A percentile compares a stretch with the other conserved stretches of the same genome.
phyloP scores from a whole-genome alignment of 2,113 vertebrate genomes.

The Cyprinodon tularosa region DNA sequence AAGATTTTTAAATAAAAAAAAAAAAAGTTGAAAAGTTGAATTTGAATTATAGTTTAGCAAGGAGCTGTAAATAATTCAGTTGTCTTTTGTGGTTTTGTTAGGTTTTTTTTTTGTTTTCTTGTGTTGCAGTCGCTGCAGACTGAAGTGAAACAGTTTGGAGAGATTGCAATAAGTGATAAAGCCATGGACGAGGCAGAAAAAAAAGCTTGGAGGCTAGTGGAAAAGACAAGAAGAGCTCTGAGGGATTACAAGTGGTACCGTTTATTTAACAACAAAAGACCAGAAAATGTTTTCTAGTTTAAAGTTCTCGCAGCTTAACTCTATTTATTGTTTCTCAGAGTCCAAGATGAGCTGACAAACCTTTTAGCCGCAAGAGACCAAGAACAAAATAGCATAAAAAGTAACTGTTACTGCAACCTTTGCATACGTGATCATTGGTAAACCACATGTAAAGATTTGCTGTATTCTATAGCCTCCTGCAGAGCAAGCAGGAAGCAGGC shows the following conservation, averaged over 20 bases:
- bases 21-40: neutral
- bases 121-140: constrained; percentile 26
- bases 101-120: constrained; percentile 3
- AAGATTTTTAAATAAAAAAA: too few relatives aligned
- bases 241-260: constrained; percentile 71
- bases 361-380: constrained; percentile 8
- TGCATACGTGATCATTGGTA: constrained; percentile 8
- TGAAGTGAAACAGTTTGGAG: constrained; percentile 12
- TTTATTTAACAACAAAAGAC: neutral
- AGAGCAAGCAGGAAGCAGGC: constrained; percentile 5
- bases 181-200: constrained; percentile 56
- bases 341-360: constrained; percentile 64
- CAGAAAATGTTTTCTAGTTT: neutral
- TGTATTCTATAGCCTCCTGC: neutral
- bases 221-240: constrained; percentile 48
- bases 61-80: neutral
- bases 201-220: constrained; percentile 51
- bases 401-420: constrained; percentile 35
- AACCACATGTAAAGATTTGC: constrained; percentile 21
- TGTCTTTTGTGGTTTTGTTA: neutral
- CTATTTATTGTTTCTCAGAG: constrained; percentile 48
- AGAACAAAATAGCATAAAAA: constrained; percentile 32
- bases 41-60: neutral
- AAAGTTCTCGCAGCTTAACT: neutral
- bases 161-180: constrained; percentile 2